Evolutionary conservation across 1,140 invertebrate species (phyloP).

Genomic region (Hestina assimilis): DNA sequence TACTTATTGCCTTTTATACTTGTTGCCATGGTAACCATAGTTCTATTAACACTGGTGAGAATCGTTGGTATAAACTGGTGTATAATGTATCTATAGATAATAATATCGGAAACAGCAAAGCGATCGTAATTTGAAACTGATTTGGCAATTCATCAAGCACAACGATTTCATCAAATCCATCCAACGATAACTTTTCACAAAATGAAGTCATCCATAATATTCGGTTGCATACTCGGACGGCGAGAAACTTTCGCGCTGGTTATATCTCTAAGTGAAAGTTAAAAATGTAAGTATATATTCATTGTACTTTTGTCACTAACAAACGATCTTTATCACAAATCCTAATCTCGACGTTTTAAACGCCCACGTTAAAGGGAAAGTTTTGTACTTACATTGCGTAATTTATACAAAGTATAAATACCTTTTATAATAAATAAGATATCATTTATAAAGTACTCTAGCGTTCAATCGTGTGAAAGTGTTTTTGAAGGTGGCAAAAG

Average conservation of each 20-base stretch:
- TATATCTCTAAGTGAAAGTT: constrained; percentile 70
- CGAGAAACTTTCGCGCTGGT: constrained; percentile 46
- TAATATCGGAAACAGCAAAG: too few relatives aligned
- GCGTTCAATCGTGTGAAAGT: constrained; percentile 59
- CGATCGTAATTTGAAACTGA: too few relatives aligned
- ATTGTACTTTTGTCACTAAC: constrained; percentile 69
- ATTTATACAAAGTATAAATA: constrained; percentile 29
- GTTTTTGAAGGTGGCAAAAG: constrained; percentile 33
- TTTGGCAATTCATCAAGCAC: not conserved
- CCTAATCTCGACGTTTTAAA: constrained; percentile 57
- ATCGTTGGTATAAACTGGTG: too few relatives aligned
- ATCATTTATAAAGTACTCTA: too few relatives aligned
- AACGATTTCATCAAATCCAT: not conserved
- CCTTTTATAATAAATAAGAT: not conserved
- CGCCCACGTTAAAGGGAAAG: constrained; percentile 59
- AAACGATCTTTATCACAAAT: constrained; percentile 63
- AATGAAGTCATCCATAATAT: constrained; percentile 45
- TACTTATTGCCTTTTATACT: too few relatives aligned
- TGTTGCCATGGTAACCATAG: too few relatives aligned
- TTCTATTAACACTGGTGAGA: too few relatives aligned
- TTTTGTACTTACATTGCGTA: constrained; percentile 31
- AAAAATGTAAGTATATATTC: constrained; percentile 40
- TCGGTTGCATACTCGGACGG: constrained; percentile 23
- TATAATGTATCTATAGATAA: too few relatives aligned
- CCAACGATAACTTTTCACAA: constrained; percentile 13